A percentile compares a stretch with the other conserved stretches of the same genome.
Conservation (phyloP, 2,797 vertebrate species). For the Sebastes diploproa region DNA sequence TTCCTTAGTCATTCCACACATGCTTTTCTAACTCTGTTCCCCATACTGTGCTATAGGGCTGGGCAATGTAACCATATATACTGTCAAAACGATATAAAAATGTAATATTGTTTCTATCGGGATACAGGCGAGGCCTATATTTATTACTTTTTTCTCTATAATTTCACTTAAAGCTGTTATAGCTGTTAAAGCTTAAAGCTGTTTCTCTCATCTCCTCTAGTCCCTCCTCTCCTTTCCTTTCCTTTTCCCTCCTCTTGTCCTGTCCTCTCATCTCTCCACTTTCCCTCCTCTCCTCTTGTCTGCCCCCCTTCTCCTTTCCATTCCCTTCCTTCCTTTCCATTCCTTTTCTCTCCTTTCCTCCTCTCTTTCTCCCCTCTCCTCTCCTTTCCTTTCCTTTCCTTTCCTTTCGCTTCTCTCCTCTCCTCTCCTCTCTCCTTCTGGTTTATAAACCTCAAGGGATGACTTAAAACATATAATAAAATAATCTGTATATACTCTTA, state of each 20-base stretch:
- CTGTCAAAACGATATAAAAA: too few relatives aligned
- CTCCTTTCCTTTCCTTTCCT: background rate
- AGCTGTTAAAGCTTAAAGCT: too few relatives aligned
- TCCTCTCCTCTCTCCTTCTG: background rate
- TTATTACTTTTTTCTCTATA: too few relatives aligned
- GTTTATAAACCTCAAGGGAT: background rate
- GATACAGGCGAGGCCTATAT: too few relatives aligned
- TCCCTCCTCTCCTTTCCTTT: background rate
- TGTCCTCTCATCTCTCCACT: too few relatives aligned
- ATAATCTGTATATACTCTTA: background rate
- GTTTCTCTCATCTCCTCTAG: background rate
- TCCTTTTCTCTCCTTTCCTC: background rate
- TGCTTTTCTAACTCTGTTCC: background rate
- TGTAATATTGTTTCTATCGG: too few relatives aligned
- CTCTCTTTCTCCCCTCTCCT: background rate
- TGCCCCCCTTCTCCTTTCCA: too few relatives aligned
- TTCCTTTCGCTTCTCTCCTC: background rate
- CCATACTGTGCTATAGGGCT: background rate
- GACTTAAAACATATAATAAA: background rate
- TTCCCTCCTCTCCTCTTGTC: too few relatives aligned
- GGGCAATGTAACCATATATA: too few relatives aligned
- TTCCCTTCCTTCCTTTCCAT: too few relatives aligned
- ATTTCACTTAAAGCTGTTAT: too few relatives aligned
- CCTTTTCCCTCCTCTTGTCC: background rate
- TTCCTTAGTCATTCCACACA: background rate